Evolutionary conservation across 1,140 invertebrate genomes (phyloP).

Genomic region (Bilobella aurantiaca): DNA sequence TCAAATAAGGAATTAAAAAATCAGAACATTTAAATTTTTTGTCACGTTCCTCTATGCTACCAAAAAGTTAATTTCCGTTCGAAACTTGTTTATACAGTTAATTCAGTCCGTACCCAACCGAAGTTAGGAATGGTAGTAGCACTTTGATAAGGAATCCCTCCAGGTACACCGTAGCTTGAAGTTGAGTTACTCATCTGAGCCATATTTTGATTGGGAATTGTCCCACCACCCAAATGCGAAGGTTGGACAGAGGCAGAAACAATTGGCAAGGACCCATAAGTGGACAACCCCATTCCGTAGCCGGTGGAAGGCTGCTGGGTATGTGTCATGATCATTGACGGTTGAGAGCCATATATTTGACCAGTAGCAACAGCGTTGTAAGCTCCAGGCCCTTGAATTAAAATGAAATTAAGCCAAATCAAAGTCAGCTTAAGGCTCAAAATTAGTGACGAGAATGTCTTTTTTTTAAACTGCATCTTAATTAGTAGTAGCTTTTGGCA

Average conservation of each 20-base stretch:
- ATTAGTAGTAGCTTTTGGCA: too few species aligned
- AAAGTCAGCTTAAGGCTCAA: not conserved
- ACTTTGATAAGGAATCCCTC: constrained; percentile 2
- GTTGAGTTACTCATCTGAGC: not conserved
- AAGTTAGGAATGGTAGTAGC: constrained; percentile 3
- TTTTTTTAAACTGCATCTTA: too few species aligned
- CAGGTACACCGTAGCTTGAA: constrained; percentile 2
- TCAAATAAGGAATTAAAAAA: not conserved
- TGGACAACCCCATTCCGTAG: not conserved
- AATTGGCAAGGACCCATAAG: constrained; percentile 1
- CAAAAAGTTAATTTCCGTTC: not conserved
- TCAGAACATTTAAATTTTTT: too few species aligned
- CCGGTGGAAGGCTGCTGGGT: not conserved
- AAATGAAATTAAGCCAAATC: not conserved
- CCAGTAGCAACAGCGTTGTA: not conserved
- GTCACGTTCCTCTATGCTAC: too few species aligned
- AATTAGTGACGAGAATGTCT: not conserved
- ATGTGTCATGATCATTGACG: constrained; percentile 1
- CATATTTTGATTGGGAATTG: constrained; percentile 1
- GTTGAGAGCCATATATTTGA: not conserved
- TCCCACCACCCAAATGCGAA: not conserved
- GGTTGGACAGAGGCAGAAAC: constrained; percentile 6
- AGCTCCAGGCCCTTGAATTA: not conserved
- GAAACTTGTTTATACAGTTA: not conserved
- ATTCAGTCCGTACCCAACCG: not conserved